These are phyloP conservation scores for Tachycineta bicolor DNA, from an alignment of 2,113 vertebrate species.

Conservation along the genomic window DNA sequence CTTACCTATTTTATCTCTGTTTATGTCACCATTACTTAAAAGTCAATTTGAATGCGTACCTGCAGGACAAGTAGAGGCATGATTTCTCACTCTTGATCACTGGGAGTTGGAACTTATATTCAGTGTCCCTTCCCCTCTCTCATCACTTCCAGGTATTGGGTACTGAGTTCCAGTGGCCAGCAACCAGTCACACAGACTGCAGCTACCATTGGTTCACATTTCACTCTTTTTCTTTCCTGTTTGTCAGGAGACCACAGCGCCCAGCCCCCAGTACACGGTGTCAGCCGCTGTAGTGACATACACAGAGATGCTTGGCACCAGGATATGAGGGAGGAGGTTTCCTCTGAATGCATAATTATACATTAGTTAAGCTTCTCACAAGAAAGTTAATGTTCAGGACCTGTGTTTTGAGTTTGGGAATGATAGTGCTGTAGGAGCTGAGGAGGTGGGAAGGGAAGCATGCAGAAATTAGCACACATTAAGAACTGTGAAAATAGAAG, in stretches of 20 bases:
- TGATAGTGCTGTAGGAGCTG: neutral
- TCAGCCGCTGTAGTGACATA: neutral
- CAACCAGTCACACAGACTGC: accelerated
- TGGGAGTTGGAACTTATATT: neutral
- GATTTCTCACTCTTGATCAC: neutral
- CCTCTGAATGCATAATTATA: neutral
- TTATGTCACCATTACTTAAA: neutral
- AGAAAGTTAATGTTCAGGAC: neutral
- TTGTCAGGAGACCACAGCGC: neutral
- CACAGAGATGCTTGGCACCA: neutral
- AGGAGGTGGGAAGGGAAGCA: neutral
- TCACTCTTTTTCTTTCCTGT: neutral
- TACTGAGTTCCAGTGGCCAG: neutral
- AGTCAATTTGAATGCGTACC: neutral
- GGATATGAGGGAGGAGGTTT: neutral
- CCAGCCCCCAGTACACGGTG: neutral
- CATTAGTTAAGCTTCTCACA: neutral
- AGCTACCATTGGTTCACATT: neutral
- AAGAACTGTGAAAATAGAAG: neutral
- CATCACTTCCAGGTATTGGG: neutral
- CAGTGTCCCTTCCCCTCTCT: neutral
- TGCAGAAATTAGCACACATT: accelerated
- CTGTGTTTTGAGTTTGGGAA: neutral
- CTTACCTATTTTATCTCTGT: neutral
- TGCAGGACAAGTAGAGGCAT: neutral